Percentiles rank a stretch among this genome's conserved stretches.
phyloP scores from a whole-genome alignment of 2,797 vertebrate species.

The Microchirus variegatus region DNA sequence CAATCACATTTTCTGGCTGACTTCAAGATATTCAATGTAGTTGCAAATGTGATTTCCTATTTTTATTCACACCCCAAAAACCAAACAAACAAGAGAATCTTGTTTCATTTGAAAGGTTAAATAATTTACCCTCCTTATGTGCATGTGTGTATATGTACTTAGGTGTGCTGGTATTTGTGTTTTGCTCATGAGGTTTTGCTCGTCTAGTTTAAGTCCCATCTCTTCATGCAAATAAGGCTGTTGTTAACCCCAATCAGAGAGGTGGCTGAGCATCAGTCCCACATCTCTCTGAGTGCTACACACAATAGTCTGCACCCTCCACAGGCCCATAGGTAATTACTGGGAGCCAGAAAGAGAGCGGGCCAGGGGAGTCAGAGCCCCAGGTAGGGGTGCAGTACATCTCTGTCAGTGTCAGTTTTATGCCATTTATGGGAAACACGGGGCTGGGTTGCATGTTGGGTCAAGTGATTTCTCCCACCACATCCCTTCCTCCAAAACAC shows the following conservation, averaged over 20 bases:
- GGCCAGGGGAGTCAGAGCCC: constrained; percentile 46
- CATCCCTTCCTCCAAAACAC: constrained; percentile 32
- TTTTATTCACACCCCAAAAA: constrained; percentile 2
- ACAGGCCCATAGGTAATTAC: constrained; percentile 70
- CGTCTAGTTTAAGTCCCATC: constrained; percentile 70
- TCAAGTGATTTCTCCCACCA: constrained; percentile 58
- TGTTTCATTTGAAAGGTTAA: constrained; percentile 47
- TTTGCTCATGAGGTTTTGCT: constrained; percentile 59
- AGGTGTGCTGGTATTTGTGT: constrained; percentile 40
- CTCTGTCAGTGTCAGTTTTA: constrained; percentile 16
- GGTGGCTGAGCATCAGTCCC: constrained; percentile 71
- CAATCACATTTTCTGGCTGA: too few species aligned
- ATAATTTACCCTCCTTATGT: constrained; percentile 40
- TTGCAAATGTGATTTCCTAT: constrained; percentile 16
- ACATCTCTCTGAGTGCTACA: constrained; percentile 51
- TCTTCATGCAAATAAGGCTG: constrained; percentile 80
- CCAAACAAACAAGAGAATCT: constrained; percentile 11
- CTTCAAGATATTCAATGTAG: too few species aligned
- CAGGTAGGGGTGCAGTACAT: constrained; percentile 28
- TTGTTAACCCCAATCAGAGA: constrained; percentile 84
- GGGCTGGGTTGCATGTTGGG: constrained; percentile 53
- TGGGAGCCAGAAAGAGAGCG: constrained; percentile 44
- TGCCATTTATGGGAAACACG: constrained; percentile 55
- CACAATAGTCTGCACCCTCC: constrained; percentile 55
- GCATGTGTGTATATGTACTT: constrained; percentile 27